Base-by-base conservation (phyloP, 1,140 invertebrate species). In the Oreohelix idahoensis region DNA sequence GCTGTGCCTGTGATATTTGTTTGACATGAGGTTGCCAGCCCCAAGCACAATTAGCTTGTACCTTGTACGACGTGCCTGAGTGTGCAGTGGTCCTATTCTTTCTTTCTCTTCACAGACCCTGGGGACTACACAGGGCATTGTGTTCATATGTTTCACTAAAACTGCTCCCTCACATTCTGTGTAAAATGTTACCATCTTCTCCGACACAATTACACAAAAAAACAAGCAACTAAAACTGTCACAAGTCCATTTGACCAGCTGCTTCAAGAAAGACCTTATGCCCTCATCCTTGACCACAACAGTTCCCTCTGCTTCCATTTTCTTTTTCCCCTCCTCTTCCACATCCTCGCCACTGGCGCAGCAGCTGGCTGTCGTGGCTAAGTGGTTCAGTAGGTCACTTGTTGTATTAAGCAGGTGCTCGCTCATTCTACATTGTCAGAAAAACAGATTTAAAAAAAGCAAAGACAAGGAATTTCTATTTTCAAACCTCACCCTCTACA, bases 401-500 rank as follows among this genome's bases (percentile, higher is more conserved):
- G 84, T 85, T 51, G 84, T 85, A 42, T 58, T 85, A 39, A 85
- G 77, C 51, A 85, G 81, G 49, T 83, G 84, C 53, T 85, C 84
- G 63, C 84, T 85, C 84, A 85, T 85, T 80, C 84, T 85, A 69
- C 17, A 26, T 8, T 32, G 63, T 2, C 29, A 66, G 29, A 58
- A 45, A 15, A 45, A 45, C 5, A 45, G 42, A 23, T 58, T 23
- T 20, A 58, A 58, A 23, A 58, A 58, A 5, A 58, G 10, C 8
- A 49, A 17, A 17, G 10, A 49, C 45, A 49, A 49, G 17, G 10
- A 49, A 11, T 8, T 17, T 58, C 42, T 45, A 15, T 45, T 45
- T 5, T 45, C 15, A 45, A 45, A 45, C 42, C 42, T 45, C 5
- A 15, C 15, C 42, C 15, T 15, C 42, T n/a, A n/a, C n/a, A n/a